phyloP scores from a whole-genome alignment of 2,113 vertebrate genomes.

The Gadus macrocephalus region DNA sequence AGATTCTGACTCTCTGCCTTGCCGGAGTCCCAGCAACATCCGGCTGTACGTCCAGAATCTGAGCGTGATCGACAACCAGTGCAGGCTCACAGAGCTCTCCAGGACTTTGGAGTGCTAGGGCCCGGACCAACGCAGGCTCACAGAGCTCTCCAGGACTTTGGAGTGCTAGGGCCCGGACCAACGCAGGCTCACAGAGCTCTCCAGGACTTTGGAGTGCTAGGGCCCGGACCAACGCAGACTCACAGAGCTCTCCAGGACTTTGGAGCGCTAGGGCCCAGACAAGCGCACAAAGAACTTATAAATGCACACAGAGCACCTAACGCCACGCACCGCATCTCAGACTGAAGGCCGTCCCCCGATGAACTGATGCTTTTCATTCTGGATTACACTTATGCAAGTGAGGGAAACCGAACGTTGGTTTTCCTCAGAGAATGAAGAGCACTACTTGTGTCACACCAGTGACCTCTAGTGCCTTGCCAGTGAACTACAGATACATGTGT shows the following conservation, averaged over 20 bases:
- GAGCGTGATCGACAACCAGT: constrained; percentile 89
- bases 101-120: constrained; percentile 74
- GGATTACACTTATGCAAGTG: no score
- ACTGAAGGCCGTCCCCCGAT: no score
- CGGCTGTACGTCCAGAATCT: constrained; percentile 85
- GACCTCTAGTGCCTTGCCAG: constrained; percentile 25
- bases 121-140: constrained; percentile 77
- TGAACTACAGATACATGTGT: background rate
- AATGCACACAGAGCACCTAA: background rate
- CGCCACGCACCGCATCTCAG: no score
- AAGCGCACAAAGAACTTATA: constrained; percentile 82
- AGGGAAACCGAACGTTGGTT: background rate
- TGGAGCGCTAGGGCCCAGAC: constrained; percentile 69
- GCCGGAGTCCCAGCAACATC: constrained; percentile 73
- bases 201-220: constrained; percentile 68
- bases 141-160: constrained; percentile 80
- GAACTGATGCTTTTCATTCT: no score
- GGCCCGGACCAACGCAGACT: constrained; percentile 78
- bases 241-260: constrained; percentile 80
- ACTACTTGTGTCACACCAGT: constrained; percentile 16
- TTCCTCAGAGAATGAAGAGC: constrained; percentile 2
- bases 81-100: constrained; percentile 84
- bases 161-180: constrained; percentile 69
- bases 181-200: constrained; percentile 84
- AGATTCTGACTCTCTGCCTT: constrained; percentile 83